Evolutionary conservation across 2,113 vertebrate genomes (phyloP).

Genomic region (Pholis gunnellus): DNA sequence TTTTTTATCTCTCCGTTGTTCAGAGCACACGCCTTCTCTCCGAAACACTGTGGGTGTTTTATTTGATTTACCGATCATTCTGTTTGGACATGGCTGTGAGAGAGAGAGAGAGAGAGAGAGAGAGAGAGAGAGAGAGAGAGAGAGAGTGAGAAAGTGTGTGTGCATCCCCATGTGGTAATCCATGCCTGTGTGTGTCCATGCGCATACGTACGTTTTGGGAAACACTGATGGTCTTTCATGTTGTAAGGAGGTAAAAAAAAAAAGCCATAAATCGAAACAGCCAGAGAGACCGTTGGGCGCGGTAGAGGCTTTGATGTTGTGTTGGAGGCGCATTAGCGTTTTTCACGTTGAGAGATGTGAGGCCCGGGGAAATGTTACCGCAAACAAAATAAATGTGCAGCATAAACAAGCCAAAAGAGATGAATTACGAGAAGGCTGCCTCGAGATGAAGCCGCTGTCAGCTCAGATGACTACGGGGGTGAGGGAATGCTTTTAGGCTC

Average conservation of each 20-base stretch:
- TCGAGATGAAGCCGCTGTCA: slow-evolving; percentile 45
- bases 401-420: slow-evolving; percentile 55
- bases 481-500: slow-evolving; percentile 11
- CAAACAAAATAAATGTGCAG: slow-evolving; percentile 52
- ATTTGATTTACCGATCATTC: slow-evolving; percentile 67
- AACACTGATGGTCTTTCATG: slow-evolving; percentile 58
- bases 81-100: slow-evolving; percentile 58
- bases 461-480: slow-evolving; percentile 9
- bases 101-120: slow-evolving; percentile 1
- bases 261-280: slow-evolving; percentile 27
- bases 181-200: slow-evolving; percentile 2
- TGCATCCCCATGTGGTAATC: not conserved
- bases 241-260: slow-evolving; percentile 33
- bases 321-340: slow-evolving; percentile 41
- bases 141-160: not conserved
- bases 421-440: slow-evolving; percentile 36
- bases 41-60: slow-evolving; percentile 56
- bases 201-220: not conserved
- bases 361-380: slow-evolving; percentile 33
- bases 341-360: slow-evolving; percentile 56
- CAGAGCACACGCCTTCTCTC: slow-evolving; percentile 36
- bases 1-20: slow-evolving; percentile 60
- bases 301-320: slow-evolving; percentile 62
- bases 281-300: not conserved
- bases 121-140: not conserved